phyloP scores from a whole-genome alignment of 1,140 invertebrate genomes.

The Agrypnia vestita region DNA sequence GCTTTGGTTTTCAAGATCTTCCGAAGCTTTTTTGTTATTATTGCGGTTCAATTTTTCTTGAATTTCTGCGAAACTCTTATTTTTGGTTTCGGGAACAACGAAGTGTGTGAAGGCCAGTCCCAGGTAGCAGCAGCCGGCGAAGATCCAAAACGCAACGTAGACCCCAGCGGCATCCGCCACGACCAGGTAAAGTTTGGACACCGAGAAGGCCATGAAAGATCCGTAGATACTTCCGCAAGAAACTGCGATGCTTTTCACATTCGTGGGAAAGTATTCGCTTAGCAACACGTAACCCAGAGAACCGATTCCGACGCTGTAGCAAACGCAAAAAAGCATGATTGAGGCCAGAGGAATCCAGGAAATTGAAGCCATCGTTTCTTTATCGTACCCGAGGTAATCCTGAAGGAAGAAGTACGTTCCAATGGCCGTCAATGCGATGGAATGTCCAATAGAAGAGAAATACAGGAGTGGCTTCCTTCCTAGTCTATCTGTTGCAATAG shows the following conservation, averaged over 20 bases:
- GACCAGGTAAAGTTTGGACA: conserved; percentile 74
- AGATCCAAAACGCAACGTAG: conserved; percentile 77
- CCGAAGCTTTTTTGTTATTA: too few species aligned
- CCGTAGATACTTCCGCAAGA: conserved; percentile 65
- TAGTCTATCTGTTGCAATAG: conserved; percentile 74
- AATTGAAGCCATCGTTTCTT: conserved; percentile 61
- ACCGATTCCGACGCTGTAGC: conserved; percentile 71
- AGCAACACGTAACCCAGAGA: conserved; percentile 77
- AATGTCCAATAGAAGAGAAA: conserved; percentile 69
- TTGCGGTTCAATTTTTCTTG: conserved; percentile 63
- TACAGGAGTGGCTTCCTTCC: conserved; percentile 75
- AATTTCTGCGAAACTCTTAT: conserved; percentile 69
- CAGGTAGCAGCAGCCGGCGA: conserved; percentile 71
- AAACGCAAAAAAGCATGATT: conserved; percentile 65
- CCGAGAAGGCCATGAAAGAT: conserved; percentile 74
- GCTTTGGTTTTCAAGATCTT: too few species aligned
- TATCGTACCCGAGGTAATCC: conserved; percentile 22
- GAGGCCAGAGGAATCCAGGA: conserved; percentile 65
- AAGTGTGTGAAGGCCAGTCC: conserved; percentile 66
- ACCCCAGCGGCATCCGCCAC: conserved; percentile 70
- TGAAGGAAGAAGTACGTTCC: conserved; percentile 68
- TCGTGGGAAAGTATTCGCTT: conserved; percentile 74
- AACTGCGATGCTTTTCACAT: conserved; percentile 72
- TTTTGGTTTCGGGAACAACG: conserved; percentile 70
- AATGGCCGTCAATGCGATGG: conserved; percentile 66